Conservation (phyloP, 2,888 invertebrate species). For the Alviniconcha strummeri region DNA sequence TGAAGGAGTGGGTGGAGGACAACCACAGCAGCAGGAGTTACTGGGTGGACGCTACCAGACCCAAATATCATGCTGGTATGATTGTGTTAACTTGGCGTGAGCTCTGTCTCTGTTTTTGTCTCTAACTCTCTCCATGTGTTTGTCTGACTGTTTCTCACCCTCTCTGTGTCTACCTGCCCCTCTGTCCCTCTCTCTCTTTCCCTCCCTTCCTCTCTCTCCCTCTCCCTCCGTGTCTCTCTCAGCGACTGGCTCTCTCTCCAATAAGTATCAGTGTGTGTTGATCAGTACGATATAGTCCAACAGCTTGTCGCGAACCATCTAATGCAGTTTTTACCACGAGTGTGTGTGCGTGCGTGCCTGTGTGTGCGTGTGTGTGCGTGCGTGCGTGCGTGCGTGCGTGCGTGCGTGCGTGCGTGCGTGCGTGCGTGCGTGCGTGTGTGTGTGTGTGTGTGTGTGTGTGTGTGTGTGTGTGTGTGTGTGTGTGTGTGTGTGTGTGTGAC, state of each 20-base stretch:
- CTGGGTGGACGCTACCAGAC: constrained; percentile 13
- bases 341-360: neutral
- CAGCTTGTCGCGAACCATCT: no score
- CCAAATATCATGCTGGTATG: neutral
- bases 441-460: neutral
- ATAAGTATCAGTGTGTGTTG: no score
- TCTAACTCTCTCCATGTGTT: no score
- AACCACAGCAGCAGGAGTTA: neutral
- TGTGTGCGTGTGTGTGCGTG: neutral
- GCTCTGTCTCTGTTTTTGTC: no score
- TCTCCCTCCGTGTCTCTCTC: no score
- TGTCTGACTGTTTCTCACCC: no score
- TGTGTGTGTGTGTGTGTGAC: neutral
- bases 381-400: neutral
- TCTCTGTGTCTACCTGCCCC: no score
- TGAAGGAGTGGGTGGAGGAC: neutral
- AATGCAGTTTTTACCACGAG: no score
- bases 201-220: no score
- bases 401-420: neutral
- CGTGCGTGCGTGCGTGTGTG: neutral
- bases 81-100: no score
- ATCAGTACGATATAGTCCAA: no score
- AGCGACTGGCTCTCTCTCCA: neutral
- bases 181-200: no score
- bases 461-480: constrained; percentile 5